Evolutionary conservation across 2,888 invertebrate genomes (phyloP), one percentile per base, ranked within the genome.

Genomic region (Xanthorhoe designata): DNA sequence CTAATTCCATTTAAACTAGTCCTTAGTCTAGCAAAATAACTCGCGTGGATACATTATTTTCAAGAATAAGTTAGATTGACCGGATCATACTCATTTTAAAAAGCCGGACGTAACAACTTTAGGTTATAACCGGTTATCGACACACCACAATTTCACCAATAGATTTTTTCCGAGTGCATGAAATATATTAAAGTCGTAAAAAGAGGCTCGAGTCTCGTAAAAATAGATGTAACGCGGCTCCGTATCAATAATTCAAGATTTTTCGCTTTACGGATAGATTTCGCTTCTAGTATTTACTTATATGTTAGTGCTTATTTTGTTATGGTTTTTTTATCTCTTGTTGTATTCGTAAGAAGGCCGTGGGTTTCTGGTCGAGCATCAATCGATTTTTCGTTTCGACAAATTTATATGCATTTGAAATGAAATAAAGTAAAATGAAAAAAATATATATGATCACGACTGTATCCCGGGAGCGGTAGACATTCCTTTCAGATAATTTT

Each of bases 171-270:
- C 80, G 77, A 86, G 84, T 87, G 87, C 86, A 88, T 86, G 86
- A 90, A 87, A 90, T 91, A 89, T 91, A 81, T 78, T 76, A 77
- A 80, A 78, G 82, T 83, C 82, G 88, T 92, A 92, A 92, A 92
- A 92, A 90, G 86, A 81, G 85, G 84, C 87, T 85, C 80, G 77
- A 78, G 78, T 78, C 82, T 90, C 92, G 86, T 92, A 92, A 92
- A 92, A 90, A 87, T 89, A 88, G 87, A 88, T 88, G 88, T 89
- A 86, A 82, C 81, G 83, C 84, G 84, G 78, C 80, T 83, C 82
- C 84, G 83, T 87, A 87, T 92, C 90, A 90, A 91, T 92, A 91
- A 91, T 89, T 91, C 89, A 91, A 87, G 90, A 91, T 91, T 90
- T 91, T 81, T 49, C 61, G 51, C 53, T 50, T 19, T 58, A 55